Base-by-base conservation (phyloP, 64 coral and sea anemone species). In the Catalaphyllia jardinei region DNA sequence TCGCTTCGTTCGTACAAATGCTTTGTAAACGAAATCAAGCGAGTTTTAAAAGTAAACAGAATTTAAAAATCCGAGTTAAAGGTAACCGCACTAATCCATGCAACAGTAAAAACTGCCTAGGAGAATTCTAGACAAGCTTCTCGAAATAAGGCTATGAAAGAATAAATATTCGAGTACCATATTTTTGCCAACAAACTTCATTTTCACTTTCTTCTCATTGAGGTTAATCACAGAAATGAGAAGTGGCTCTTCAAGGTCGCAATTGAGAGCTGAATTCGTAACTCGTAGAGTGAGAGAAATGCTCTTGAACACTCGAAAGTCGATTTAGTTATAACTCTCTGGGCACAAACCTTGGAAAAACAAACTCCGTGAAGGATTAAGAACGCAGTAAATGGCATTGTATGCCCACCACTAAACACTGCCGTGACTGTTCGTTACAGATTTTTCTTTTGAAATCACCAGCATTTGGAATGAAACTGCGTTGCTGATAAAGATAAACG, bases 181-280 rank as follows among this genome's bases (percentile, higher is more conserved):
- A 46, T 46, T 29, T 73, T 16, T 13, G 29, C 29, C 33, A 15
- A 39, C 7, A 19, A 38, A 22, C 2, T 39, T 38, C 22, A 46
- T 42, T 75, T 38, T 75, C 19, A 13, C 19, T 39, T 39, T 33
- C 4, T 73, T 73, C 27, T 29, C 39, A 15, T 57, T 19, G 7
- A 55, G 76, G 22, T 79, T 79, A 17, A 79, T 79, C 46, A 51
- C 24, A 49, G 76, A 28, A 11, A 79, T 57, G 59, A 79, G 51
- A 51, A 57, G 65, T 69, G 24, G 50, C 76, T 79, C 49, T 15
- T 25, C 22, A 79, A 55, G 4, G 15, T 24, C 11, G 49, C 76
- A 59, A 55, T 55, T 42, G 74, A 79, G 25, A 27, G 51, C 76
- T 79, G 24, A 57, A 29, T 79, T 52, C 28, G 6, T 27, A 14